phyloP scores from a whole-genome alignment of 2,888 invertebrate species.

The Sphaeridia pumilis region DNA sequence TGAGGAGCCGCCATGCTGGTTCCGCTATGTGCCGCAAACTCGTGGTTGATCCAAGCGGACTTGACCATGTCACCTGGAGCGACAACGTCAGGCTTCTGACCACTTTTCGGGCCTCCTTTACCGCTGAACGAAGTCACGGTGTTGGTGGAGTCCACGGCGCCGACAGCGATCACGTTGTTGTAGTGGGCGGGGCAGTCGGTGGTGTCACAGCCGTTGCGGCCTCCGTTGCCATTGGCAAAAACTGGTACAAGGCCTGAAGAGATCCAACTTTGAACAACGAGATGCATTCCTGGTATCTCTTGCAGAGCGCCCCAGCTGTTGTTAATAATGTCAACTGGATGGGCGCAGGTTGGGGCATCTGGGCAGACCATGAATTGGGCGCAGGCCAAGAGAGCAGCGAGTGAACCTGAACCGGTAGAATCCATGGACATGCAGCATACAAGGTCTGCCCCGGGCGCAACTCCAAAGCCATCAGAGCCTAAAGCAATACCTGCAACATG shows the following conservation, averaged over 20 bases:
- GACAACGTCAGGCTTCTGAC: background rate
- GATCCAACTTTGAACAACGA: background rate
- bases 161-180: background rate
- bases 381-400: background rate
- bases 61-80: background rate
- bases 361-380: background rate
- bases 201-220: background rate
- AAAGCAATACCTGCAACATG: background rate
- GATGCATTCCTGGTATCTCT: no score
- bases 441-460: background rate
- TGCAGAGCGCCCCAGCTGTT: background rate
- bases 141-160: background rate
- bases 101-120: background rate
- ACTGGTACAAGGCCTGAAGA: background rate
- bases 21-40: background rate
- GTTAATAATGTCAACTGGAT: background rate
- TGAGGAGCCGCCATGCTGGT: background rate
- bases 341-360: background rate
- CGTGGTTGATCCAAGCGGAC: background rate
- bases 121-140: background rate
- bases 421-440: background rate
- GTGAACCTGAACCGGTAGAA: background rate
- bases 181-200: background rate
- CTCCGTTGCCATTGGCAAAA: background rate
- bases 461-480: background rate